A percentile compares a stretch with the other conserved stretches of the same genome.
These are phyloP conservation scores for Plebejus argus DNA, from an alignment of 2,888 invertebrate species.

Conservation along the genomic window DNA sequence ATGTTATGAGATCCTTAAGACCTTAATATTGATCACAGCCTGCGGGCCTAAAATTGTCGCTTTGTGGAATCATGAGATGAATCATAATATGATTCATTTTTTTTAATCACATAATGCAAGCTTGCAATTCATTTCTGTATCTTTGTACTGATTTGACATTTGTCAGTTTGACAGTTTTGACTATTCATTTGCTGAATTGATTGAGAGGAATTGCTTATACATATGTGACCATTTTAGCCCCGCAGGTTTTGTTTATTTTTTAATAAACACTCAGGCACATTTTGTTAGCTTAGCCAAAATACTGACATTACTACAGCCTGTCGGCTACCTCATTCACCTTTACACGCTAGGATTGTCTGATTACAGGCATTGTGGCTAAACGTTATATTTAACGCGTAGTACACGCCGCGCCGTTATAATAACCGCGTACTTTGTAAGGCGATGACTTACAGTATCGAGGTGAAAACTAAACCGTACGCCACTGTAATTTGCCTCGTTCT, in stretches of 20 bases:
- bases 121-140: too few species aligned
- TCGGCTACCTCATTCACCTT: neutral
- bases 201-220: too few species aligned
- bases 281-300: neutral
- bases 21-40: neutral
- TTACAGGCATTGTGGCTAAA: slow-evolving; percentile 22
- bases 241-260: neutral
- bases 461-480: slow-evolving; percentile 19
- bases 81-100: too few species aligned
- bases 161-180: too few species aligned
- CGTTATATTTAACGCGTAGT: slow-evolving; percentile 15
- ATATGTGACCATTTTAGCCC: too few species aligned
- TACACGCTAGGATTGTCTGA: slow-evolving; percentile 14
- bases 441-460: slow-evolving; percentile 10
- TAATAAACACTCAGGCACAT: neutral
- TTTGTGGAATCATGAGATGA: too few species aligned
- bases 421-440: neutral
- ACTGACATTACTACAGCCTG: neutral
- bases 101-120: too few species aligned
- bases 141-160: too few species aligned
- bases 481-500: slow-evolving; percentile 19
- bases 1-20: too few species aligned
- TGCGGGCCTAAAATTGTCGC: too few species aligned
- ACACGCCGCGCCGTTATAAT: slow-evolving; percentile 17
- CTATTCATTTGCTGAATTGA: too few species aligned